Percentiles rank a stretch among this genome's conserved stretches.
Evolutionary conservation across 2,888 invertebrate genomes (phyloP).

Genomic region (Sminthurinus aureus): DNA sequence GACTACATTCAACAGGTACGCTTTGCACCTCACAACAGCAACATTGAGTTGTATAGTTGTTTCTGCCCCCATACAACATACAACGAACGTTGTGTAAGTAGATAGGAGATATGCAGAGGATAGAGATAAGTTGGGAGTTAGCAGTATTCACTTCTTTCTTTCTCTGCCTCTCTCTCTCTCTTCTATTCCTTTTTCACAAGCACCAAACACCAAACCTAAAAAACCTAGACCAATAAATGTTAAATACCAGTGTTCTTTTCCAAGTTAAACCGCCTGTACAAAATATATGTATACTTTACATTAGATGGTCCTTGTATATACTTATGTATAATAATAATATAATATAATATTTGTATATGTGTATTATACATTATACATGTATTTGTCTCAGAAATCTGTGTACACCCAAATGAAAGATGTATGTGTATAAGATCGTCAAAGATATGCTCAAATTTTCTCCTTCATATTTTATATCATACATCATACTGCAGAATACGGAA

Average conservation of each 20-base stretch:
- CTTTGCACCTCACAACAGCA: not conserved
- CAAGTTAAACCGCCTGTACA: constrained; percentile 26
- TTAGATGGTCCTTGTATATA: not conserved
- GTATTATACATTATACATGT: not conserved
- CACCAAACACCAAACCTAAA: too few relatives aligned
- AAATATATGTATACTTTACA: constrained; percentile 20
- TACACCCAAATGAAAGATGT: too few relatives aligned
- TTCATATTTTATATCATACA: too few relatives aligned
- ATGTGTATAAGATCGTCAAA: too few relatives aligned
- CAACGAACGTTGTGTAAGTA: too few relatives aligned
- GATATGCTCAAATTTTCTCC: too few relatives aligned
- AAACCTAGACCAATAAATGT: constrained; percentile 25
- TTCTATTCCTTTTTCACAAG: too few relatives aligned
- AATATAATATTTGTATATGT: not conserved
- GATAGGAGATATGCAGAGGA: not conserved
- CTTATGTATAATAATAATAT: not conserved
- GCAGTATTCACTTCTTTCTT: not conserved
- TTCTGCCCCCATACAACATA: not conserved
- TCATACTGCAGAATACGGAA: too few relatives aligned
- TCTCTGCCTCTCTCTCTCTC: not conserved
- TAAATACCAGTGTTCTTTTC: constrained; percentile 25
- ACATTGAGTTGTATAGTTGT: too few relatives aligned
- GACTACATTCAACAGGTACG: constrained; percentile 1
- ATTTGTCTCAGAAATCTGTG: not conserved
- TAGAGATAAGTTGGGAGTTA: not conserved